Conservation (phyloP, 2,888 invertebrate species). For the Rhamnusium bicolor region DNA sequence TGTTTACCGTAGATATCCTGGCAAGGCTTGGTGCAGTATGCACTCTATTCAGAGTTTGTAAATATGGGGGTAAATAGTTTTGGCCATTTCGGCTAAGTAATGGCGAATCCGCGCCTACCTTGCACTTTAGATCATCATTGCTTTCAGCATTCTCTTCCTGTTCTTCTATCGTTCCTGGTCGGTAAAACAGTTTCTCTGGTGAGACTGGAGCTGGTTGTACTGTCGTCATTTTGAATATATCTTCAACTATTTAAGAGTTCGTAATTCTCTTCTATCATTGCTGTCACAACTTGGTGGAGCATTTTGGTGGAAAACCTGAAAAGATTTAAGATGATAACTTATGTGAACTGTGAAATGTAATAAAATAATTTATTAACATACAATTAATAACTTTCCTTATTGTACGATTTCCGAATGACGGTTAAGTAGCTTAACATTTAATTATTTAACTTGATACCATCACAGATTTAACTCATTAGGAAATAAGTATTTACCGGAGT, state of each 20-base stretch:
- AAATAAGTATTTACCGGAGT: too few species aligned
- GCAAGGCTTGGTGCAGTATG: conserved; percentile 48
- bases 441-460: too few species aligned
- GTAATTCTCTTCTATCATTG: neutral
- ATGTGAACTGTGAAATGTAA: neutral
- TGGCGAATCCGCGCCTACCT: conserved; percentile 44
- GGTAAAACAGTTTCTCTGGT: conserved; percentile 49
- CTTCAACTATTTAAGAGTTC: neutral
- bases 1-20: conserved; percentile 54
- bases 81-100: conserved; percentile 42
- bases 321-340: neutral
- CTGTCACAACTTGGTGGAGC: neutral
- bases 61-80: conserved; percentile 38
- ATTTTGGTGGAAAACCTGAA: neutral
- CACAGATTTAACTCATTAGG: too few species aligned
- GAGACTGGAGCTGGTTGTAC: conserved; percentile 20
- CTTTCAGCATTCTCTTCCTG: conserved; percentile 48
- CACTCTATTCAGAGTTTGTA: conserved; percentile 32
- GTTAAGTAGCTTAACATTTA: too few species aligned
- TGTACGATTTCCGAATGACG: too few species aligned
- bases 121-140: conserved; percentile 40
- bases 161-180: conserved; percentile 55
- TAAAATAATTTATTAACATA: too few species aligned
- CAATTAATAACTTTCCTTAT: too few species aligned
- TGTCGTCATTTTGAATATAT: neutral